A percentile compares a stretch with the other conserved stretches of the same genome.
Evolutionary conservation across 2,888 invertebrate species (phyloP).

Genomic region (Thalpophila matura): DNA sequence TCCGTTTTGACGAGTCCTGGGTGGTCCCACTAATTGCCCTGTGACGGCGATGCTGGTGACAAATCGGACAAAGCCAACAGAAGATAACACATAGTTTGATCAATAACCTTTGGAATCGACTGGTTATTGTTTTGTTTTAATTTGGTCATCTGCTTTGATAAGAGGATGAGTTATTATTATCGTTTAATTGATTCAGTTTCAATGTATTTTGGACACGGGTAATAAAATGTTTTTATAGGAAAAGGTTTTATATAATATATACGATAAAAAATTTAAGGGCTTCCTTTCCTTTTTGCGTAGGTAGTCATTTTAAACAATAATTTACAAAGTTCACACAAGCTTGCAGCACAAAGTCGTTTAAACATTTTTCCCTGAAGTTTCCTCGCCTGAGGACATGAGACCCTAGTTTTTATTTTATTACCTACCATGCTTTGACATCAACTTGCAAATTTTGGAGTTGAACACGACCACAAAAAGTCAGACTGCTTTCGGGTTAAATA

Average conservation of each 20-base stretch:
- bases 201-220: neutral
- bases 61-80: slow-evolving; percentile 75
- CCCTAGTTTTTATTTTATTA: slow-evolving; percentile 55
- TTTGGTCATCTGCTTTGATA: slow-evolving; percentile 19
- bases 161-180: slow-evolving; percentile 9
- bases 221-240: neutral
- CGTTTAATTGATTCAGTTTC: neutral
- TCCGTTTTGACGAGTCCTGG: slow-evolving; percentile 70
- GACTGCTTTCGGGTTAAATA: slow-evolving; percentile 43
- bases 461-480: slow-evolving; percentile 46
- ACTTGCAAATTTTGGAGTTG: slow-evolving; percentile 48
- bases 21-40: slow-evolving; percentile 80
- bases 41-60: slow-evolving; percentile 72
- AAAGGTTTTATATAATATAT: no score
- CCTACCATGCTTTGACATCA: slow-evolving; percentile 50
- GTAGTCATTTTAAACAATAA: slow-evolving; percentile 13
- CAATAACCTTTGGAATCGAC: slow-evolving; percentile 49
- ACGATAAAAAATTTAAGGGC: no score
- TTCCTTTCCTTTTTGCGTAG: neutral
- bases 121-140: slow-evolving; percentile 43
- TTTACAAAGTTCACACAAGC: slow-evolving; percentile 11
- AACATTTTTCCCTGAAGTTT: slow-evolving; percentile 40
- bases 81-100: slow-evolving; percentile 68
- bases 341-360: slow-evolving; percentile 10
- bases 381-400: slow-evolving; percentile 15